These are phyloP conservation scores for Salticus scenicus DNA, from an alignment of 2,888 invertebrate species.

Conservation along the genomic window DNA sequence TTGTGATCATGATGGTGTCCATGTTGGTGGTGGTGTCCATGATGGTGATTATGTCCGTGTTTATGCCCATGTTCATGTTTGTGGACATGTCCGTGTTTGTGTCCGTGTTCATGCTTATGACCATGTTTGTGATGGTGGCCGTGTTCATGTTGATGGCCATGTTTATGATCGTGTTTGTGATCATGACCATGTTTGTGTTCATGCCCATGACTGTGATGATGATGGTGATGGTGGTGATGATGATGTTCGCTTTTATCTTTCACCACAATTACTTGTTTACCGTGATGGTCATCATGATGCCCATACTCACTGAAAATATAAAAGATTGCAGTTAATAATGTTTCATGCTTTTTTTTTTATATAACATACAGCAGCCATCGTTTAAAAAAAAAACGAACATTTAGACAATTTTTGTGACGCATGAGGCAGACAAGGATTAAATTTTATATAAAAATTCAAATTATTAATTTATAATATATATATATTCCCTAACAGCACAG, in stretches of 20 bases:
- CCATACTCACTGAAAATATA: too few relatives aligned
- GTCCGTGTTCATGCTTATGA: conserved; percentile 51
- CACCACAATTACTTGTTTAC: conserved; percentile 56
- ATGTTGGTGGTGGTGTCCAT: conserved; percentile 45
- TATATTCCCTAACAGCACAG: too few relatives aligned
- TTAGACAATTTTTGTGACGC: too few relatives aligned
- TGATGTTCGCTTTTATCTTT: conserved; percentile 57
- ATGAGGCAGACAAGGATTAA: too few relatives aligned
- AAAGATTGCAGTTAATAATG: too few relatives aligned
- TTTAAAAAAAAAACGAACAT: too few relatives aligned
- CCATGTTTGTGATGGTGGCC: conserved; percentile 47
- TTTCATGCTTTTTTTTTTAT: too few relatives aligned
- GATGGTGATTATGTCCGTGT: conserved; percentile 49
- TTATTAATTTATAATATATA: too few relatives aligned
- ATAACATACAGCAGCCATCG: too few relatives aligned
- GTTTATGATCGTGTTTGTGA: conserved; percentile 48
- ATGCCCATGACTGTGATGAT: conserved; percentile 18
- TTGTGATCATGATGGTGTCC: conserved; percentile 42
- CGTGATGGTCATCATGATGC: conserved; percentile 34
- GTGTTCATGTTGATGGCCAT: conserved; percentile 49
- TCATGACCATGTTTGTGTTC: conserved; percentile 48
- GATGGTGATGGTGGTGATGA: conserved; percentile 55
- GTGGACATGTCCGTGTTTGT: conserved; percentile 46
- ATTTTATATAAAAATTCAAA: too few relatives aligned
- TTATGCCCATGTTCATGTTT: conserved; percentile 55